Conservation (phyloP, 2,888 invertebrate species). For the Tiphia femorata region DNA sequence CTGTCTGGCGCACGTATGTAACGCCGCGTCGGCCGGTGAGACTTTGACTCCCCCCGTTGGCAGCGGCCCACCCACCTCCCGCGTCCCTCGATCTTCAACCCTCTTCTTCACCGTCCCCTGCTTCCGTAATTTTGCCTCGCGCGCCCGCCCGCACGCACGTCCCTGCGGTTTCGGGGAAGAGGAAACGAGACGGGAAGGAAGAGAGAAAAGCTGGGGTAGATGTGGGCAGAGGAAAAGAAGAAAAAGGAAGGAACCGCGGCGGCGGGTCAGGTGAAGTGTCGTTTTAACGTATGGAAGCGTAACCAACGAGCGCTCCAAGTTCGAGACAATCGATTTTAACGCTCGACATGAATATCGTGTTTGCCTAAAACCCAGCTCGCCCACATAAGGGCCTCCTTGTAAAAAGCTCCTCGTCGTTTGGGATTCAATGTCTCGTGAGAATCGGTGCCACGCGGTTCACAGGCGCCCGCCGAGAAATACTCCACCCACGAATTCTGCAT, state of each 20-base stretch:
- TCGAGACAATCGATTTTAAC: background rate
- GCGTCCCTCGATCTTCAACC: background rate
- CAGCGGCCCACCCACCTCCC: background rate
- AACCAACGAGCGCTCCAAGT: background rate
- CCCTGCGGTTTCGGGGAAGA: too few relatives aligned
- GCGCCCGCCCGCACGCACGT: background rate
- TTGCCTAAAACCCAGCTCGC: too few relatives aligned
- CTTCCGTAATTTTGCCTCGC: background rate
- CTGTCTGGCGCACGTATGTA: background rate
- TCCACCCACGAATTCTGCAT: too few relatives aligned
- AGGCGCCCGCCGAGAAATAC: too few relatives aligned
- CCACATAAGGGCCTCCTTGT: too few relatives aligned
- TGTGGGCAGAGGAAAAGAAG: background rate
- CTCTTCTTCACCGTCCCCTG: background rate
- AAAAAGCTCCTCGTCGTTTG: too few relatives aligned
- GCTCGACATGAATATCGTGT: background rate
- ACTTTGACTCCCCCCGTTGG: background rate
- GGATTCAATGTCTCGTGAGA: too few relatives aligned
- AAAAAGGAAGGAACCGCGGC: background rate
- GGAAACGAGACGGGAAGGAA: too few relatives aligned
- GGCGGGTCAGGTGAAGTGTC: background rate
- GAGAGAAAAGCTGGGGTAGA: too few relatives aligned
- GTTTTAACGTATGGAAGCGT: conserved; percentile 1
- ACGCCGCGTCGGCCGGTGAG: background rate
- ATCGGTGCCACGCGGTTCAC: too few relatives aligned